Percentiles rank a stretch among this genome's conserved stretches.
Evolutionary conservation across 2,797 vertebrate species (phyloP).

Genomic region (Ibycter americanus): DNA sequence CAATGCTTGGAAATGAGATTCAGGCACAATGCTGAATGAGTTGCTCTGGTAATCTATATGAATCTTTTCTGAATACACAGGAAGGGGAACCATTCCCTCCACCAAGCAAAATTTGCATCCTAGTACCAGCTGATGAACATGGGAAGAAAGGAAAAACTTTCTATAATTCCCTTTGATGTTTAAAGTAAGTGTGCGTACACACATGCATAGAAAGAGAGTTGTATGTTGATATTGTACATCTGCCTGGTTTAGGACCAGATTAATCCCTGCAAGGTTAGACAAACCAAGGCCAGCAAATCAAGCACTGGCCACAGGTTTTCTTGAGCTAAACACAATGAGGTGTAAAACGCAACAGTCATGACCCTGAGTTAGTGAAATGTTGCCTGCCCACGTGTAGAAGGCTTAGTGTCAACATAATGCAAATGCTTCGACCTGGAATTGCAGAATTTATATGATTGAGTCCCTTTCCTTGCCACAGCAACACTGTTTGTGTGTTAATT

Average conservation of each 20-base stretch:
- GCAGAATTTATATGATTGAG: background rate
- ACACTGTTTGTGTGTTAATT: background rate
- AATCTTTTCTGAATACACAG: background rate
- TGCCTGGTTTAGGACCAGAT: background rate
- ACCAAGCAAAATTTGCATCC: background rate
- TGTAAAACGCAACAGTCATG: background rate
- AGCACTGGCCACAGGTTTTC: background rate
- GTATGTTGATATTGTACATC: background rate
- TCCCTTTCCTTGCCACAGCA: background rate
- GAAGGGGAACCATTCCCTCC: background rate
- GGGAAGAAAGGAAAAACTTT: background rate
- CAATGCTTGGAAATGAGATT: background rate
- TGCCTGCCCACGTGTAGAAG: background rate
- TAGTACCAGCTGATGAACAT: background rate
- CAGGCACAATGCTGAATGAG: background rate
- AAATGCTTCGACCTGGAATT: background rate
- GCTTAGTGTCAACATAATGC: background rate
- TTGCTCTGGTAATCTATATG: background rate
- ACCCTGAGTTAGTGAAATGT: background rate
- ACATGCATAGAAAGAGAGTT: background rate
- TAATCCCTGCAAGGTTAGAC: background rate
- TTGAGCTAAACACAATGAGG: background rate
- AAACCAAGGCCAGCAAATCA: background rate
- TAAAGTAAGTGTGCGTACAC: background rate
- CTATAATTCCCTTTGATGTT: background rate